Base-by-base conservation (phyloP, 2,113 vertebrate species). In the Pica pica region DNA sequence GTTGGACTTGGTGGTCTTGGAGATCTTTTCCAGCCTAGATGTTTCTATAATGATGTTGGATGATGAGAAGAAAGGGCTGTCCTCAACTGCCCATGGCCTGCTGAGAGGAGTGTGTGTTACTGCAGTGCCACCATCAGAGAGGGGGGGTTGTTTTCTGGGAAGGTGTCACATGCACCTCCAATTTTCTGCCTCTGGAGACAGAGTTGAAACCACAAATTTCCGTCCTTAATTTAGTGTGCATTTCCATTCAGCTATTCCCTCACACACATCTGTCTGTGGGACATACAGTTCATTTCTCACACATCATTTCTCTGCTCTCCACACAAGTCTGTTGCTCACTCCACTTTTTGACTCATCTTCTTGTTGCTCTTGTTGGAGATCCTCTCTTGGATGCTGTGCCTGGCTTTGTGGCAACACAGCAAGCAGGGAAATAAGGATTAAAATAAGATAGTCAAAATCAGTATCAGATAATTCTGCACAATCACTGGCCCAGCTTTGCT, bases 51-150 rank as follows among this genome's bases (percentile, higher is more conserved):
- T 39, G 41, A 18, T 11, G 28, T 13, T 80, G 41, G 30, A 22
- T 70, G 47, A 21, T 37, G 26, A 39, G 37, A 23, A 57, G 41
- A n/a, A 39, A 18, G 16, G 24, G 11, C 42, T 80, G 19, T 69
- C 28, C 22, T 76, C 71, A 60, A 0, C 12, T 56, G 44, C 14
- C n/a, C 0, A 0, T 2, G 1, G 11, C 41, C 65, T 55, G 12
- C 60, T 85, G 30, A 11, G n/a, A 42, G 23, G 8, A 50, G 9
- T 2, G 0, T 52, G 23, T 59, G 84, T 69, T 64, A 22, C 33
- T 46, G 35, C n/a, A 28, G 7, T 39, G 24, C 30, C 14, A 18
- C 27, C 18, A 9, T 80, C 50, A 27, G 26, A 30, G 10, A 15
- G 3, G 5, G 6, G 6, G 1, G 1, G 1, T 52, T 68, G 27